Evolutionary conservation across 2,888 invertebrate genomes (phyloP).

Genomic region (Ryuthela nishihirai): DNA sequence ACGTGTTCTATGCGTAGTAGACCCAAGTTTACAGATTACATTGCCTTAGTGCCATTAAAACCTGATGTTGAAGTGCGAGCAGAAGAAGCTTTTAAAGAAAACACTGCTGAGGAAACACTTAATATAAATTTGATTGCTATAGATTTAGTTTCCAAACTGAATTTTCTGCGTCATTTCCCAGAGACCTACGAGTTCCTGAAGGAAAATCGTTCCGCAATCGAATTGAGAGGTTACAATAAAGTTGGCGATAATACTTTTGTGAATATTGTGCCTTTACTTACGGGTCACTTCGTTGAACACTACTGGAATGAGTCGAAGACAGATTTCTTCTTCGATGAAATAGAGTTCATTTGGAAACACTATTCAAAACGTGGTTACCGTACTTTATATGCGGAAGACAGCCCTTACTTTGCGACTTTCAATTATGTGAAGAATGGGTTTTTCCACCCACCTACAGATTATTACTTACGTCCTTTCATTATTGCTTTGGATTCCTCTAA

Average conservation of each 20-base stretch:
- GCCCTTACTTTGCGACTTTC: constrained; percentile 47
- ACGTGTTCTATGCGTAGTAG: neutral
- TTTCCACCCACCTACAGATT: constrained; percentile 46
- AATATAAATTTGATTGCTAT: constrained; percentile 76
- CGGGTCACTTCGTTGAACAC: constrained; percentile 36
- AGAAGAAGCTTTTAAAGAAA: too few species aligned
- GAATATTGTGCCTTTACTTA: constrained; percentile 46
- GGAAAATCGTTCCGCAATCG: constrained; percentile 64
- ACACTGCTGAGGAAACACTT: constrained; percentile 46
- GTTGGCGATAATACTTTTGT: constrained; percentile 53
- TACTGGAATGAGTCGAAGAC: constrained; percentile 15
- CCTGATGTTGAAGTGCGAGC: constrained; percentile 2
- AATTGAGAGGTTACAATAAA: constrained; percentile 65
- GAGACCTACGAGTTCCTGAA: constrained; percentile 63
- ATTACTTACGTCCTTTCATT: constrained; percentile 47
- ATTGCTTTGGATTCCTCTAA: constrained; percentile 46
- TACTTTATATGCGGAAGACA: constrained; percentile 48
- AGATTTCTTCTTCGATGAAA: constrained; percentile 43
- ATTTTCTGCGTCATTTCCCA: constrained; percentile 70
- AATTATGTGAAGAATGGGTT: constrained; percentile 48
- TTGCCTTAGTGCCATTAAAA: neutral
- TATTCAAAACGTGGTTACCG: constrained; percentile 45
- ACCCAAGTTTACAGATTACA: neutral
- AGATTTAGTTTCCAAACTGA: constrained; percentile 76
- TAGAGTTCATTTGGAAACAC: constrained; percentile 47